Base-by-base conservation (phyloP, 2,113 vertebrate genomes). In the Oryzias melastigma region DNA sequence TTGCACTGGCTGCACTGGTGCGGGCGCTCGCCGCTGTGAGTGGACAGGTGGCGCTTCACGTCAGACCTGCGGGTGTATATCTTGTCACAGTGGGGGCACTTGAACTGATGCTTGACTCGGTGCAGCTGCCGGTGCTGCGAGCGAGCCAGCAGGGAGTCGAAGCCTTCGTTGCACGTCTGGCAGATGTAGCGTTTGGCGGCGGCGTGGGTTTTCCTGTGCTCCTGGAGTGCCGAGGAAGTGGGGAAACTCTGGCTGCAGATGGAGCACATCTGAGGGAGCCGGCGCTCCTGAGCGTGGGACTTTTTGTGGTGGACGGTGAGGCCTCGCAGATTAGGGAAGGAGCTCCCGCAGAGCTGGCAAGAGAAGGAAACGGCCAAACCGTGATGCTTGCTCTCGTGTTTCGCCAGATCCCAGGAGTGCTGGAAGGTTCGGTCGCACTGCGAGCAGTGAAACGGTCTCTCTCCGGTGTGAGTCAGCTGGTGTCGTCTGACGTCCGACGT, bases 401-500 rank as follows among this genome's bases (percentile, higher is more conserved):
- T 92, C 7, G 84, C 84, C 69, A 92, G 78, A 45, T 92, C 91
- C 91, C 90, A 92, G 0, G 90, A 84, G 70, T 95, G 15, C 93
- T 94, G 0, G 91, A 95, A 89, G 86, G 94, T 68, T 75, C 91
- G 80, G 16, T 85, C 72, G 1, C 90, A 91, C 56, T 67, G 85
- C 0, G 88, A 82, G 78, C 90, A 91, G 41, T 71, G 85, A 54
- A 89, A 91, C 0, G 91, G 90, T 2, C 90, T 73, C 57, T 90
- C 94, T 65, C 91, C 90, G 0, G 91, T 92, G 81, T 92, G 91
- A 0, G 83, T 92, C 48, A 91, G 82, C 82, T 92, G 91, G 81
- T 96, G 94, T 44, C 94, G 90, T 65, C 91, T 85, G 46, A 96
- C 90, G 55, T 95, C 94, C 0, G 95, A 94, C 0, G 93, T 90